Base-by-base conservation (phyloP, 2,113 vertebrate genomes). In the Leptocoma aspasia region DNA sequence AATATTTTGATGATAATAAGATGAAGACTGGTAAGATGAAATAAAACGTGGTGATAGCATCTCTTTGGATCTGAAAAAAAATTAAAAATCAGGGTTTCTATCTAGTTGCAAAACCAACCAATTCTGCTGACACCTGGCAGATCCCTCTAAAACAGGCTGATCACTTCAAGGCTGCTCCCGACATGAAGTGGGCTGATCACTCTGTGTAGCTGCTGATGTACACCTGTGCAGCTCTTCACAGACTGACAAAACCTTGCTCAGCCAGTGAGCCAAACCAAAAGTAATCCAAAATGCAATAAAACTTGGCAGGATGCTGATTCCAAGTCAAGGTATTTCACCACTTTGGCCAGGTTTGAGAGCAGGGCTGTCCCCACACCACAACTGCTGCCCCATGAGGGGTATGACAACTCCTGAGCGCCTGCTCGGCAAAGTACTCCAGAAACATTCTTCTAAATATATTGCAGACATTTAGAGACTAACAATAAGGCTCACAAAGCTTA, bases 351-450 rank as follows among this genome's bases (percentile, higher is more conserved):
- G 1, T 39, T 31, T 5, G 37, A 80, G 50, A 31, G 57, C 41
- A 64, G 26, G 20, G 53, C 53, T 85, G 57, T 63, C 78, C 84
- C 50, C 75, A 57, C 37, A 8, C 7, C 61, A 72, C 37, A 37
- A 12, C 45, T 54, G 50, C 59, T 57, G 70, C 45, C 75, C 85
- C 22, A 2, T 0, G 10, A 65, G 49, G 31, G 19, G 3, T 3
- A 3, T 16, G 33, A 42, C 41, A 50, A 59, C 35, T 2, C 80
- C 39, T 2, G 14, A 35, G 35, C 0, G 0, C 41, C 47, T 31
- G 68, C 70, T n/a, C 20, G 44, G 53, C 31, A n/a, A 68, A 84
- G 50, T 8, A 7, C 45, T 39, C 41, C 77, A 93, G 59, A 88
- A 85, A 57, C 23, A 5, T 15, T 4, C 33, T 77, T 57, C 54